These are phyloP conservation scores for Copidosoma floridanum DNA, from an alignment of 1,140 invertebrate species.

Conservation along the genomic window DNA sequence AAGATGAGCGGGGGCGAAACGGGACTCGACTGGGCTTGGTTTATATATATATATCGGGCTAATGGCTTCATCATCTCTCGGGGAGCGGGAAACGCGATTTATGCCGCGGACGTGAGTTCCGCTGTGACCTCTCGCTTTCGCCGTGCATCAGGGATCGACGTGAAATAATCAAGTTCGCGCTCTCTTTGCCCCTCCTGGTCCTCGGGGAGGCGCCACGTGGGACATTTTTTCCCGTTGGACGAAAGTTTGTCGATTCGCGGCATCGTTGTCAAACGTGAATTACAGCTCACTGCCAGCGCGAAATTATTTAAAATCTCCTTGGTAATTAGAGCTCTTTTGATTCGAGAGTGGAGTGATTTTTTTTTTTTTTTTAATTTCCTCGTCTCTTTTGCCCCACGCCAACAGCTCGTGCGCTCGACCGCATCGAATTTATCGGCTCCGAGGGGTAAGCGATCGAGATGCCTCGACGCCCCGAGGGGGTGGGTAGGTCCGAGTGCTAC, in stretches of 20 bases:
- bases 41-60: too few species aligned
- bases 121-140: background rate
- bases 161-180: conserved; percentile 7
- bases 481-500: background rate
- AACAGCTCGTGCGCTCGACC: background rate
- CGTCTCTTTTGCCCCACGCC: background rate
- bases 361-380: too few species aligned
- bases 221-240: too few species aligned
- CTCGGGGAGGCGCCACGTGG: too few species aligned
- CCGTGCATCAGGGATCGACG: background rate
- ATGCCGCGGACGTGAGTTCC: conserved; percentile 8
- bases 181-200: too few species aligned
- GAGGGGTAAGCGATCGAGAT: conserved; percentile 4
- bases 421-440: conserved; percentile 10
- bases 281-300: too few species aligned
- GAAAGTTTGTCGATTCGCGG: too few species aligned
- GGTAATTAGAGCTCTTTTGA: too few species aligned
- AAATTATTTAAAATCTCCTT: too few species aligned
- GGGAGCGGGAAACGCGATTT: conserved; percentile 7
- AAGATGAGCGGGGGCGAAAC: background rate
- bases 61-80: conserved; percentile 27
- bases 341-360: too few species aligned
- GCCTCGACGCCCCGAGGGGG: background rate
- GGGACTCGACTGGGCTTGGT: too few species aligned
- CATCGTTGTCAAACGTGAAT: too few species aligned